These are phyloP conservation scores for Callaeas wilsoni DNA, from an alignment of 2,113 vertebrate genomes.

Conservation along the genomic window DNA sequence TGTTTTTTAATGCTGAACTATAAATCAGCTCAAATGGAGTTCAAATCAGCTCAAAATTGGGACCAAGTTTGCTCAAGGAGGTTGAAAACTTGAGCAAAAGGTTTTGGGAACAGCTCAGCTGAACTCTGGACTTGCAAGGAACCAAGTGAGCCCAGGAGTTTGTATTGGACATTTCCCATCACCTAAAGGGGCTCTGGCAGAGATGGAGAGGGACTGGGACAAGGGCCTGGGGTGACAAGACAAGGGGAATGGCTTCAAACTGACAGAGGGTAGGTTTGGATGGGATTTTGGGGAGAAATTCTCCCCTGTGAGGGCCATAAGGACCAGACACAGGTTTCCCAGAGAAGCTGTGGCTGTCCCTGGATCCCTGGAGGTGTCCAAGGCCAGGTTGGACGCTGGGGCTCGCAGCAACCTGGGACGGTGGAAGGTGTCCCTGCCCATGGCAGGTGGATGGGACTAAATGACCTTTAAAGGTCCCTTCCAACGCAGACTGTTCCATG, in stretches of 20 bases:
- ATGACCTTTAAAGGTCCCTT: background rate
- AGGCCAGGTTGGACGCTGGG: fast-evolving
- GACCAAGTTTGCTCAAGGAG: background rate
- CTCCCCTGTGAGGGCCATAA: fast-evolving
- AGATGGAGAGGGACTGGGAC: background rate
- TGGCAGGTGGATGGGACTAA: background rate
- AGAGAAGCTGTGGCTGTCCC: background rate
- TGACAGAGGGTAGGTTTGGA: background rate
- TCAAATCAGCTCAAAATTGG: background rate
- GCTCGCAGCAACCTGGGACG: background rate
- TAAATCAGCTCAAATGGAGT: constrained; percentile 15
- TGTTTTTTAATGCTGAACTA: background rate
- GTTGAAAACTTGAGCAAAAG: background rate
- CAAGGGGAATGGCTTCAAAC: background rate
- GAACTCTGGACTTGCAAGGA: background rate
- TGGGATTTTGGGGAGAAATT: background rate
- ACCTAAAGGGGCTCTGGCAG: background rate
- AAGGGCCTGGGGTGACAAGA: background rate
- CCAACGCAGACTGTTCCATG: fast-evolving
- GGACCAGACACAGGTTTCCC: too few relatives aligned
- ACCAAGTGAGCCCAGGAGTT: background rate
- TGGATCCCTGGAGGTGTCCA: background rate
- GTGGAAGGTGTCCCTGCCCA: background rate
- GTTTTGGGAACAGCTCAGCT: background rate
- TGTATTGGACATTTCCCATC: fast-evolving